phyloP scores from a whole-genome alignment of 2,888 invertebrate genomes.

The Tiliacea aurago region DNA sequence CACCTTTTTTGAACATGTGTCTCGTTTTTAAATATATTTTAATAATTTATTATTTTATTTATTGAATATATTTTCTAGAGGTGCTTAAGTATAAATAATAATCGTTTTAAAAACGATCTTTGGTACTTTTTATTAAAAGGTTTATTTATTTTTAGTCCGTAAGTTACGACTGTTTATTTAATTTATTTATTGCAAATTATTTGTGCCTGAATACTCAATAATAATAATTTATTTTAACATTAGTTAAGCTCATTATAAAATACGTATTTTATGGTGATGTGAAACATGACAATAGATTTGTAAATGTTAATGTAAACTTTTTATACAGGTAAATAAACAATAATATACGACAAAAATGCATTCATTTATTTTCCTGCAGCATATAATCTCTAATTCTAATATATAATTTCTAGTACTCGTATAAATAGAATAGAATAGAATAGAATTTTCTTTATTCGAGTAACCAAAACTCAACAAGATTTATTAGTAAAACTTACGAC shows the following conservation, averaged over 20 bases:
- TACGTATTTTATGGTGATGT: conserved; percentile 44
- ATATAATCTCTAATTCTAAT: too few relatives aligned
- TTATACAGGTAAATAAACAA: conserved; percentile 45
- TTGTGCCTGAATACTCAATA: conserved; percentile 78
- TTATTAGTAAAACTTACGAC: too few relatives aligned
- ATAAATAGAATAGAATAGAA: too few relatives aligned
- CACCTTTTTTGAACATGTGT: conserved; percentile 54
- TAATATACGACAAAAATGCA: not conserved
- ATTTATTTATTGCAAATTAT: conserved; percentile 49
- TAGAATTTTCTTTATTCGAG: too few relatives aligned
- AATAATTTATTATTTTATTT: conserved; percentile 38
- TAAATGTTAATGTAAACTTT: conserved; percentile 36
- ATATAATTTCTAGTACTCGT: too few relatives aligned
- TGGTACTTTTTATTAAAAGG: conserved; percentile 82
- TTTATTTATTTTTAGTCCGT: conserved; percentile 73
- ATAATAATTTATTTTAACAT: conserved; percentile 46
- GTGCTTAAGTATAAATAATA: conserved; percentile 51
- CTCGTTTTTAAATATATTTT: conserved; percentile 37
- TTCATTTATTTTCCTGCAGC: not conserved
- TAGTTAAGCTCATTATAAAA: conserved; percentile 28
- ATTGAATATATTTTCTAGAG: conserved; percentile 6
- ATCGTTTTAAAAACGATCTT: conserved; percentile 71
- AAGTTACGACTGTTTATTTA: conserved; percentile 55
- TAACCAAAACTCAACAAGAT: too few relatives aligned
- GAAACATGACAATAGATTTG: conserved; percentile 34